phyloP scores from a whole-genome alignment of 2,113 vertebrate genomes.

The human (Homo sapiens) region DNA sequence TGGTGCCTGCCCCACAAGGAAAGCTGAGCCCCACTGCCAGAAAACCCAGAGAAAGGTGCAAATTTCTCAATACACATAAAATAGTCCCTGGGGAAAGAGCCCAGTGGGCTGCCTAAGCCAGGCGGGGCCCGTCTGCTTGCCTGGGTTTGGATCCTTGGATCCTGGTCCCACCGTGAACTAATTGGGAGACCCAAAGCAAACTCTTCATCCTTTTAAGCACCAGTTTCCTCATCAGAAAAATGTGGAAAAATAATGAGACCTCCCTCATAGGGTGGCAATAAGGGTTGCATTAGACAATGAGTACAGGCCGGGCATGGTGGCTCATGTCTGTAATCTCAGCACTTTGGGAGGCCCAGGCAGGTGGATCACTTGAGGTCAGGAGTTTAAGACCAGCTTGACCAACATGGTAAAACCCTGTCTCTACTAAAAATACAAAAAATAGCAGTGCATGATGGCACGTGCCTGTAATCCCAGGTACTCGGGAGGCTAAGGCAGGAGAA shows the following conservation, averaged over 20 bases:
- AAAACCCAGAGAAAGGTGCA: neutral
- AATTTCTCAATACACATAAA: too few relatives aligned
- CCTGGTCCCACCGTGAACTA: neutral
- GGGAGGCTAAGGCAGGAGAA: too few relatives aligned
- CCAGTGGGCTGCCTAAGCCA: neutral
- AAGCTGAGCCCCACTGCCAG: fast-evolving
- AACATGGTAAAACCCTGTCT: too few relatives aligned
- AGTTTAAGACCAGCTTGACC: too few relatives aligned
- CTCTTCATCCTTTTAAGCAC: neutral
- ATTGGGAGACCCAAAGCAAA: neutral
- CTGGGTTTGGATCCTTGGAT: neutral
- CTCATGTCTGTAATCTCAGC: too few relatives aligned
- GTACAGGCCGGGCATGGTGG: too few relatives aligned
- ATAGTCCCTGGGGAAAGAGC: neutral
- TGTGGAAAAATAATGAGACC: neutral
- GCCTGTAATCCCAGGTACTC: too few relatives aligned
- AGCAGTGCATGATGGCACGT: too few relatives aligned
- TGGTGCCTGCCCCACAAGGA: neutral
- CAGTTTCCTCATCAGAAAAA: neutral
- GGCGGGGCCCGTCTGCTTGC: neutral
- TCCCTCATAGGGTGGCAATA: neutral
- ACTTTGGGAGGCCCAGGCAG: too few relatives aligned
- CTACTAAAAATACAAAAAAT: too few relatives aligned
- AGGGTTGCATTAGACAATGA: neutral
- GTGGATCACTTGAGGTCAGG: too few relatives aligned